Evolutionary conservation across 2,888 invertebrate genomes (phyloP).

Genomic region (Temnothorax rugatulus): DNA sequence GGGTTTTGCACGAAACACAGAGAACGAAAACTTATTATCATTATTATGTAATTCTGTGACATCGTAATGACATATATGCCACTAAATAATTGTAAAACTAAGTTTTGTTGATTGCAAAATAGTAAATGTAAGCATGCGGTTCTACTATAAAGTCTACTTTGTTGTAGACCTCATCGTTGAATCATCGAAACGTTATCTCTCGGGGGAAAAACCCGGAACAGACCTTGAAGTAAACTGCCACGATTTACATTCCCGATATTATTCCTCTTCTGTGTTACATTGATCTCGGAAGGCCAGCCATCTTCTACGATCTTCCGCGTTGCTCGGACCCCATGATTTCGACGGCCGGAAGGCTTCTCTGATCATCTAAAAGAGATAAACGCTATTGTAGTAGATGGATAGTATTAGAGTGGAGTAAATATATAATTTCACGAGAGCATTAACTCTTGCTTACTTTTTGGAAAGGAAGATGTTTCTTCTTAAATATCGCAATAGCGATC

Average conservation of each 20-base stretch:
- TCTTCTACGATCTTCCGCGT: constrained; percentile 78
- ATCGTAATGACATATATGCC: neutral
- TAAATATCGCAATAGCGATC: constrained; percentile 81
- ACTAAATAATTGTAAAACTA: neutral
- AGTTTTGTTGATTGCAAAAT: neutral
- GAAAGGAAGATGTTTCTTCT: constrained; percentile 73
- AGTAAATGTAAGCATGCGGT: neutral
- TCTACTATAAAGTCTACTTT: neutral
- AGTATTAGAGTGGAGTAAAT: neutral
- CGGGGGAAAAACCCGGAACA: neutral
- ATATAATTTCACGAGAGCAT: neutral
- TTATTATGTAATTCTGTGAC: neutral
- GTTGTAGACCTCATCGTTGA: neutral
- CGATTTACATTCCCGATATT: neutral
- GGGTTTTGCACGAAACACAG: neutral
- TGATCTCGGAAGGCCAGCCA: constrained; percentile 84
- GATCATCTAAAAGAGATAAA: constrained; percentile 79
- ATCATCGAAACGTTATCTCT: neutral
- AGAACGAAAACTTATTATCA: neutral
- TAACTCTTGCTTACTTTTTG: constrained; percentile 16
- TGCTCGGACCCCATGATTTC: constrained; percentile 85
- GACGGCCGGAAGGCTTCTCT: constrained; percentile 80
- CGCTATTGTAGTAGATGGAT: neutral
- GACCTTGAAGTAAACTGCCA: neutral
- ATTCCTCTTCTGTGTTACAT: neutral